Conservation (phyloP, 2,888 invertebrate species). For the Sphaeridia pumilis region DNA sequence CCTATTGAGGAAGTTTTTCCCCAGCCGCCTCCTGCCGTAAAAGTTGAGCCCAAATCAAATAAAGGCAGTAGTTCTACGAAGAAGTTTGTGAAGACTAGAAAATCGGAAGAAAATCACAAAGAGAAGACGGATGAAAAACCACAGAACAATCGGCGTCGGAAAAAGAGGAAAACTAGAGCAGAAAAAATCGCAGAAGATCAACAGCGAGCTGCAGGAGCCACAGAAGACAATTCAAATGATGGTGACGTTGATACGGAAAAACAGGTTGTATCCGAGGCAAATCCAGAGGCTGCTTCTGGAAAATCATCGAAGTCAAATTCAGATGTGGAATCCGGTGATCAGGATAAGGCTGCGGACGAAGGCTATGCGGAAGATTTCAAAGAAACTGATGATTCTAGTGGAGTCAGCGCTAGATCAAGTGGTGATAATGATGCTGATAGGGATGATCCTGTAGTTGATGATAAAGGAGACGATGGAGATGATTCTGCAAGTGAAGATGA, state of each 20-base stretch:
- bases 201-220: neutral
- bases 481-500: conserved; percentile 1
- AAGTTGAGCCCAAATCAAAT: neutral
- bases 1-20: conserved; percentile 51
- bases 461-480: neutral
- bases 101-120: neutral
- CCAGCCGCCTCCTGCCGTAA: conserved; percentile 14
- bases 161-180: conserved; percentile 3
- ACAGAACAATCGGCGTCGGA: neutral
- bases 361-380: conserved; percentile 32
- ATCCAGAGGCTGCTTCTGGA: no score
- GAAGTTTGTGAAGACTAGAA: neutral
- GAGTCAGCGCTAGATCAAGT: conserved; percentile 9
- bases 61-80: neutral
- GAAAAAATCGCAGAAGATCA: conserved; percentile 6
- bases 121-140: neutral
- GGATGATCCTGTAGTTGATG: neutral
- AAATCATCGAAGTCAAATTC: conserved; percentile 5
- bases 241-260: neutral
- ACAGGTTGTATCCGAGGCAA: neutral
- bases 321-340: conserved; percentile 15
- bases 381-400: conserved; percentile 9
- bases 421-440: neutral
- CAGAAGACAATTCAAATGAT: neutral
- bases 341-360: conserved; percentile 26